Evolutionary conservation across 2,113 vertebrate genomes (phyloP), one percentile per base, ranked within the genome.

Genomic region (Hystrix brachyura): DNA sequence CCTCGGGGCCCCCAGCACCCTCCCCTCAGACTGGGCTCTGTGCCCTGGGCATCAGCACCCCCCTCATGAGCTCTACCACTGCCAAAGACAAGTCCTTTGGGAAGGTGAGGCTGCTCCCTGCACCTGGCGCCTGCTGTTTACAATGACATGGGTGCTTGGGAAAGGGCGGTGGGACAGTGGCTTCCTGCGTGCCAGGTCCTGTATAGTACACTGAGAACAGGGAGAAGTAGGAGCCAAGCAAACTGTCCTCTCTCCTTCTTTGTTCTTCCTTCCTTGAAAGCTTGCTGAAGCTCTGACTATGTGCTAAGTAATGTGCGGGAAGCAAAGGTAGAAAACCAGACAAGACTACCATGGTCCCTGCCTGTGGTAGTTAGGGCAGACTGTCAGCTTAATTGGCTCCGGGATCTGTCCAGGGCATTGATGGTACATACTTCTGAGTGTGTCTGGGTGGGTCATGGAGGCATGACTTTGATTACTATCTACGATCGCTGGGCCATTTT

Each of bases 11-110:
- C 38, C 53, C 1, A 3, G 2, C 15, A 0, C 29, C 23, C 27
- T 7, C 43, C 8, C 57, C 76, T 15, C 51, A 0, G 57, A 1
- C 15, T 1, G 14, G 9, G 18, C 7, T 10, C 43, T 21, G 55
- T 0, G 12, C 5, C 51, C 46, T 0, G 4, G 3, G 27, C 3
- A 4, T 3, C 0, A 34, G 0, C 0, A 1, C 25, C 29, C 51
- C 62, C 17, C 74, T 25, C 21, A 0, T 0, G 19, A 69, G 38
- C 10, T 32, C 84, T 21, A 17, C 21, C 1, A 7, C 64, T 23
- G 23, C 53, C 57, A 15, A 21, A 12, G 25, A 6, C 1, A 10
- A 80, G 69, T 38, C 10, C 2, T 15, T 18, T 8, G 13, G 15
- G 21, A 12, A 65, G 17, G n/a, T 3, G 2, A 43, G 9, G 18